These are phyloP conservation scores for Myotis yumanensis DNA, from an alignment of 2,113 vertebrate species.

Conservation along the genomic window DNA sequence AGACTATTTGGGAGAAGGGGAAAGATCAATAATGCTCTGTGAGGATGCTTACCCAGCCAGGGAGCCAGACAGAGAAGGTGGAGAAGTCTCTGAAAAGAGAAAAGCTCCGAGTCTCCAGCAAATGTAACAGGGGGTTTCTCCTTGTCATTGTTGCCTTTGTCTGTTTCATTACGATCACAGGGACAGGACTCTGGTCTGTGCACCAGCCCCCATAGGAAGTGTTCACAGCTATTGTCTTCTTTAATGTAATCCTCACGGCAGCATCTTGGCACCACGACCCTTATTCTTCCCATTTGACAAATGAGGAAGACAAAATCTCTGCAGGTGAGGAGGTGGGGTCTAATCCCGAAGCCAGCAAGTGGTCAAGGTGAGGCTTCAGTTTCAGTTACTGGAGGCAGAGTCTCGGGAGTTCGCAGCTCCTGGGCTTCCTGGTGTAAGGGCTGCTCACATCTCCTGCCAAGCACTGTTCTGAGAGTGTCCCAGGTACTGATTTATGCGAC, in stretches of 20 bases:
- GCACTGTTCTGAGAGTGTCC: not conserved
- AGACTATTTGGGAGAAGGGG: constrained; percentile 33
- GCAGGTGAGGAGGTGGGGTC: not conserved
- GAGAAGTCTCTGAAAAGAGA: not conserved
- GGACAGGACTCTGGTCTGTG: not conserved
- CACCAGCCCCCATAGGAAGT: not conserved
- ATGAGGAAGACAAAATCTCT: not conserved
- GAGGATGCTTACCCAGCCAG: constrained; percentile 25
- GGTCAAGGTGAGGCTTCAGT: not conserved
- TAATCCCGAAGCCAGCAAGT: not conserved
- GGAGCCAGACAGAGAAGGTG: not conserved
- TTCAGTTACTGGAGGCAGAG: not conserved
- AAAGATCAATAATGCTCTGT: constrained; percentile 7
- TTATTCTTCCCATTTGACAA: not conserved
- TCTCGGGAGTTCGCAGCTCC: not conserved
- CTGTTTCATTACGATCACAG: not conserved
- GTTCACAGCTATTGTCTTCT: too few species aligned
- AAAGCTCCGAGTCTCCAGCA: not conserved
- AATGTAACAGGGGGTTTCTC: not conserved
- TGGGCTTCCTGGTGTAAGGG: not conserved
- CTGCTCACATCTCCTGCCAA: not conserved
- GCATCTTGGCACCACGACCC: accelerated
- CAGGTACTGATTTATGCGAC: not conserved
- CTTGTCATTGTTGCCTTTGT: not conserved
- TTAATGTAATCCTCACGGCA: not conserved